Evolutionary conservation across 2,888 invertebrate species (phyloP).

Genomic region (Parnassius glacialis): DNA sequence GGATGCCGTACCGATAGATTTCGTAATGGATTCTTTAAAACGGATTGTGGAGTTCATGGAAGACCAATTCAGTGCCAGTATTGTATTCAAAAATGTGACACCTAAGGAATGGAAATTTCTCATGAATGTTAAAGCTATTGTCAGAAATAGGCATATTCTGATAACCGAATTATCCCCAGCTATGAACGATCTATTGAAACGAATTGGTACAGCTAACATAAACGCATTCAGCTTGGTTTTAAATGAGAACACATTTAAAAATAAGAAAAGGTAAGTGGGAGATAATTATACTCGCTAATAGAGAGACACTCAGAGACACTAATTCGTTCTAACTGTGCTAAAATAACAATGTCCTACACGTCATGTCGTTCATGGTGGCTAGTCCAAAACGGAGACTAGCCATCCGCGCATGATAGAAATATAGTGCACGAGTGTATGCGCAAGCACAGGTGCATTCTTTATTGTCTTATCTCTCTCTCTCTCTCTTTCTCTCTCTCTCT

Average conservation of each 20-base stretch:
- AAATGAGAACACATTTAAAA: neutral
- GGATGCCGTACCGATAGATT: constrained; percentile 5
- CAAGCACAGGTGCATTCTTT: too few species aligned
- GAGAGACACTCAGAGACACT: too few species aligned
- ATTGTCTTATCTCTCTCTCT: too few species aligned
- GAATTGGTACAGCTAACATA: constrained; percentile 4
- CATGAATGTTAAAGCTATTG: constrained; percentile 16
- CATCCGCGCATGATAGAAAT: too few species aligned
- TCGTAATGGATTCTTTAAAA: constrained; percentile 2
- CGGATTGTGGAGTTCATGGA: constrained; percentile 15
- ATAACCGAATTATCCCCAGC: neutral
- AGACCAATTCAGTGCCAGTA: constrained; percentile 2
- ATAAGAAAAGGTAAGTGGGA: constrained; percentile 13
- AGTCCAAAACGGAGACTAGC: too few species aligned
- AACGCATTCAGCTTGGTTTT: constrained; percentile 6
- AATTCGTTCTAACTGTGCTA: too few species aligned
- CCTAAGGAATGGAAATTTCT: constrained; percentile 9
- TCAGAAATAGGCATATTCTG: constrained; percentile 9
- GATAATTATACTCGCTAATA: too few species aligned
- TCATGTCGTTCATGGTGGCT: too few species aligned
- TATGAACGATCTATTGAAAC: neutral
- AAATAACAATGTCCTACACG: too few species aligned
- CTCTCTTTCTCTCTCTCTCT: too few species aligned
- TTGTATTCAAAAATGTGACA: constrained; percentile 10
- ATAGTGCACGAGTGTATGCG: too few species aligned